Base-by-base conservation (phyloP, 2,888 invertebrate genomes). In the Gymnocheta viridis region DNA sequence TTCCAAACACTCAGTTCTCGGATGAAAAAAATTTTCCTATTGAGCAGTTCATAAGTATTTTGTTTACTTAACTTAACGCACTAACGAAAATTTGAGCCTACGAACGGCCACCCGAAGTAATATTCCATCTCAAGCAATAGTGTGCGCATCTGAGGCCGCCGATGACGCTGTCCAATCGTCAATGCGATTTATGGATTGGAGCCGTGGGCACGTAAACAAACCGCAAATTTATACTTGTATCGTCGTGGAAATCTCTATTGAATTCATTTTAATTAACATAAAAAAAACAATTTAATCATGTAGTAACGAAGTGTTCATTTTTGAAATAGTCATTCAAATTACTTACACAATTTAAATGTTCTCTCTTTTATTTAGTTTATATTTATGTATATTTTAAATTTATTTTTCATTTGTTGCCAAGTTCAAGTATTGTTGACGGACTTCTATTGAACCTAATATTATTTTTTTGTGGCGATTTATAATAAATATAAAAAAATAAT, bases 371-470 rank as follows among this genome's bases (percentile, higher is more conserved):
- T 14, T 35, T 51, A 38, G 47, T 24, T 24, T 19, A 67, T 44
- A 14, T 72, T 14, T 24, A 56, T 17, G 10, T 54, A 29, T 47
- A 12, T 56, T 27, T 54, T 19, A 12, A 12, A 64, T 32, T 38
- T 72, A 22, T 72, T 35, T 72, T 56, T 56, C 10, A 38, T 17
- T 72, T 78, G 62, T 69, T 73, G 82, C 54, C 82, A 82, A 82
- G 78, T 73, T 77, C 70, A 73, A 49, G 72, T 56, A 4, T 35
- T 54, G 44, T 47, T 60, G 41, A 60, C 76, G 67, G 44, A 56
- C 54, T 74, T 49, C 5, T 60, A 44, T 54, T 62, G 0, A 60
- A 81, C 67, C 3, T 58, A 77, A 60, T n/a, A 62, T 35, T 60
- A 67, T 76, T 41, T 41, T n/a, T 58, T 35, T 24, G 58, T 67